phyloP scores from a whole-genome alignment of 1,140 invertebrate species.

The Cyclargus thomasi region DNA sequence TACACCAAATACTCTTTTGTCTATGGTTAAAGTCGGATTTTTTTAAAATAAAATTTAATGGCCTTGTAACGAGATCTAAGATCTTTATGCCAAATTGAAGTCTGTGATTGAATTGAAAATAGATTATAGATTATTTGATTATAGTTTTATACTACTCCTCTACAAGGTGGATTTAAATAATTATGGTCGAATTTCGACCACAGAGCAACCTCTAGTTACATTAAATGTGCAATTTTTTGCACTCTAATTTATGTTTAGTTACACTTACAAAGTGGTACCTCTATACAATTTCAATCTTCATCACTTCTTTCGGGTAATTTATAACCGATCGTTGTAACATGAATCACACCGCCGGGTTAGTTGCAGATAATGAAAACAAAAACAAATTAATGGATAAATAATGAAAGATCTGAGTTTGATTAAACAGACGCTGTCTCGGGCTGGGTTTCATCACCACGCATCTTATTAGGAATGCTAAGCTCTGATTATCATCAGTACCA shows the following conservation, averaged over 20 bases:
- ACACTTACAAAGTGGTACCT: background rate
- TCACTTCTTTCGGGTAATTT: background rate
- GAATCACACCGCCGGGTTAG: conserved; percentile 4
- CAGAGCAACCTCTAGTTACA: too few relatives aligned
- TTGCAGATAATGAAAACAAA: conserved; percentile 34
- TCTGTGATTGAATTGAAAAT: too few relatives aligned
- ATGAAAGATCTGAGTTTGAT: conserved; percentile 60
- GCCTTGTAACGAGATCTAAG: too few relatives aligned
- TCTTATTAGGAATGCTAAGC: conserved; percentile 34
- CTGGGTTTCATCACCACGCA: conserved; percentile 55
- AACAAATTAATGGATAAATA: conserved; percentile 48
- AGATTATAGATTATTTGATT: too few relatives aligned
- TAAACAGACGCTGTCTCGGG: conserved; percentile 48
- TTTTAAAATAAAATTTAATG: too few relatives aligned
- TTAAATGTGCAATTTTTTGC: too few relatives aligned
- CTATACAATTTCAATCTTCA: background rate
- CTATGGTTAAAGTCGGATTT: too few relatives aligned
- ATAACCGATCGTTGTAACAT: conserved; percentile 21
- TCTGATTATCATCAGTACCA: conserved; percentile 23
- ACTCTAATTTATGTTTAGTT: background rate
- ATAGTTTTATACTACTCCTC: too few relatives aligned
- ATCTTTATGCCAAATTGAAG: too few relatives aligned
- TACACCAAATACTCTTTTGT: too few relatives aligned
- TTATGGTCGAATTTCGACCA: too few relatives aligned
- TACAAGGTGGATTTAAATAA: too few relatives aligned